Base-by-base conservation (phyloP, 2,888 invertebrate species). In the Aproaerema taeniolella region DNA sequence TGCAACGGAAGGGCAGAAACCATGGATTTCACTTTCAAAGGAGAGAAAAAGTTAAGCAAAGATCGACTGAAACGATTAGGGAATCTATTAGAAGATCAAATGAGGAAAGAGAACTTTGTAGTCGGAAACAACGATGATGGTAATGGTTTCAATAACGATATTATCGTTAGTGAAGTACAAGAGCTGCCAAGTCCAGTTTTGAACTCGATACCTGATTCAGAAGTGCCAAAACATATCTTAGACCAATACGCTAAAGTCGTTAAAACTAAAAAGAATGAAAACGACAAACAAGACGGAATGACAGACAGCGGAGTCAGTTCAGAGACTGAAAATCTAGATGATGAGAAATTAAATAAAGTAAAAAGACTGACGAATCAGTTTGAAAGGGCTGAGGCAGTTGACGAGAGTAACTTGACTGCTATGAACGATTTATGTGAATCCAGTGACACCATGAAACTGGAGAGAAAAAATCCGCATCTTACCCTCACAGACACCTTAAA, bases 401-500 rank as follows among this genome's bases (percentile, higher is more conserved):
- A 45, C 7, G 53, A 57, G 8, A 44, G 52, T 25, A 85, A 85
- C 46, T 55, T 82, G 26, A 65, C 67, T 20, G 46, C 52, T 0
- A 77, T 82, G 74, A 72, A 80, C 11, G 58, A 69, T 42, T 50
- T 85, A 2, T 69, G 73, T 12, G 67, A 69, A 4, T 83, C 83
- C 8, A 83, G 76, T 57, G 83, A 85, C 47, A 83, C 83, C 0
- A 80, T 83, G 58, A 64, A 65, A 3, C 49, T 85, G 2, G 86
- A 83, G 54, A 69, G 75, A 25, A 83, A 83, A 42, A 86, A 82
- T 41, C 86, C 86, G 2, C 78, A 85, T 49, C 47, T 85, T 31
- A 65, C 57, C n/a, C 49, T 87, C 34, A 86, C 89, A 0, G 91
- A 91, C 50, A 91, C 91, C 1, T 69, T 92, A 24, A 91, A 90